A percentile compares a stretch with the other conserved stretches of the same genome.
phyloP scores from a whole-genome alignment of 2,797 vertebrate species.

The Philypnodon macrostomus region DNA sequence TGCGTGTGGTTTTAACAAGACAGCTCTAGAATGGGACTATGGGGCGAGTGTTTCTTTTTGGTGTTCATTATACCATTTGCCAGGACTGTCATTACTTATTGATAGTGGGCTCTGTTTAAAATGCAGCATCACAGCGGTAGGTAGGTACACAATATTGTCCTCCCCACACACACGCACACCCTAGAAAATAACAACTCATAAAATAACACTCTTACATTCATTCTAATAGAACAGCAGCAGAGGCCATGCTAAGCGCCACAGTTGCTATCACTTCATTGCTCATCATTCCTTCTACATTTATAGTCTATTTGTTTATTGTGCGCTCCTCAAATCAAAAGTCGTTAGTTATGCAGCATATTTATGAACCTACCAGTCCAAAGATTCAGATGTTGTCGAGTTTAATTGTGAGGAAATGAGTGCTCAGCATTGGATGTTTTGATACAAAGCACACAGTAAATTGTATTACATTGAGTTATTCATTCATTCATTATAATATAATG shows the following conservation, averaged over 20 bases:
- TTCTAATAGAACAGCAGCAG: conserved; percentile 21
- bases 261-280: not conserved
- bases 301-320: not conserved
- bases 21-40: conserved; percentile 18
- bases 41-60: conserved; percentile 13
- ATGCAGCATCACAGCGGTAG: conserved; percentile 57
- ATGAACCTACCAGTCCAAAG: too few species aligned
- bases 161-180: conserved; percentile 18
- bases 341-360: too few species aligned
- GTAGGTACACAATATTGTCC: conserved; percentile 49
- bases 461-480: too few species aligned
- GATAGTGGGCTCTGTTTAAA: conserved; percentile 52
- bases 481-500: too few species aligned
- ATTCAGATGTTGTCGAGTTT: too few species aligned
- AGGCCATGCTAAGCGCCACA: conserved; percentile 6
- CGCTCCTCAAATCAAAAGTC: too few species aligned
- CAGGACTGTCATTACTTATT: conserved; percentile 59
- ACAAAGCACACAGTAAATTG: too few species aligned
- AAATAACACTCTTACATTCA: conserved; percentile 13
- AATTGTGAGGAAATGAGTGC: too few species aligned
- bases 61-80: conserved; percentile 54
- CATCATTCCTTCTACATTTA: not conserved
- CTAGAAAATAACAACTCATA: too few species aligned
- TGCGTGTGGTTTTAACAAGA: conserved; percentile 50
- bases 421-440: too few species aligned